Base-by-base conservation (phyloP, 2,113 vertebrate genomes). In the Oncorhynchus masou region DNA sequence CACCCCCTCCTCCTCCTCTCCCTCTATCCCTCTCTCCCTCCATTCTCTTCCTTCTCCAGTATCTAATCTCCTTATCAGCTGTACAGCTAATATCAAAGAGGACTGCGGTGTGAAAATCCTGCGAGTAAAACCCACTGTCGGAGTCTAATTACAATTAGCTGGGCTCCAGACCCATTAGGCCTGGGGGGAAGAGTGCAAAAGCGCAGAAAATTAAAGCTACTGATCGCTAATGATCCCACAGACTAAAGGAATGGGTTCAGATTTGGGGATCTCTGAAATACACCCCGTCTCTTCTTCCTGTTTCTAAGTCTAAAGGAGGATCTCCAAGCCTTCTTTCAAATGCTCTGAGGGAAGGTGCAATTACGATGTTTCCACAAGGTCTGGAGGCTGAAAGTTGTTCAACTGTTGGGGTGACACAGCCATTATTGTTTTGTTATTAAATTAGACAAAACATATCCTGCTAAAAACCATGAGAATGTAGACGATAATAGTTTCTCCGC, bases 141-240 rank as follows among this genome's bases (percentile, higher is more conserved):
- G 87, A 82, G 80, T 64, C 88, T 86, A 84, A 89, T 90, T 86
- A 90, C 88, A 90, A 91, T 91, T 91, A 91, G 87, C 88, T 24
- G 80, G 83, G 88, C 86, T 87, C 79, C 76, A 76, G 84, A 90
- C 84, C 86, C 80, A 86, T 91, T 86, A 83, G 88, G 87, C 87
- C 70, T 70, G 45, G 45, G 27, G 66, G 68, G 59, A 31, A 65
- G 81, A 83, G 82, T 81, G 79, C 80, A 65, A 79, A 82, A 84
- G 78, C 81, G 78, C 83, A 82, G 76, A 76, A 82, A 80, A 83
- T 87, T 84, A 80, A 83, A 86, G 82, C 79, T 66, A 12, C 81
- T 79, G 82, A 89, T 88, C 81, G 78, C 73, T 87, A 82, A 86
- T 79, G 80, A 87, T 86, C 80, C 78, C 54, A 6, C 64, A 1